Evolutionary conservation across 2,797 vertebrate genomes (phyloP).

Genomic region (Pantherophis vulpinus): DNA sequence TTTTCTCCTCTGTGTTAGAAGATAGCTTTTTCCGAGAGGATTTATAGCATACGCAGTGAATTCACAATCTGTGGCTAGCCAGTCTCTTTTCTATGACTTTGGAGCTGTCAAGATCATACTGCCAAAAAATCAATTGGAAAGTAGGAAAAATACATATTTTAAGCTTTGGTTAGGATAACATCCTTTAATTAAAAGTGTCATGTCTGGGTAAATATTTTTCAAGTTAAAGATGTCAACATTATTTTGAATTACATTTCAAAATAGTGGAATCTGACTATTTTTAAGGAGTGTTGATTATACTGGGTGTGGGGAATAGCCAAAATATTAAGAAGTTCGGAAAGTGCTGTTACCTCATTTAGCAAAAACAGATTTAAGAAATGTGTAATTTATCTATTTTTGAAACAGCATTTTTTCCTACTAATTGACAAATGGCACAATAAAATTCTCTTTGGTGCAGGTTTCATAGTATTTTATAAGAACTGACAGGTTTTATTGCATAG

Average conservation of each 20-base stretch:
- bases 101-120: background rate
- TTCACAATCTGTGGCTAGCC: background rate
- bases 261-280: background rate
- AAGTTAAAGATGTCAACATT: background rate
- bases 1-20: background rate
- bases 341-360: background rate
- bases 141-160: conserved; percentile 21
- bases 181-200: background rate
- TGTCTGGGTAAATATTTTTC: background rate
- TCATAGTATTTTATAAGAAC: background rate
- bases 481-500: background rate
- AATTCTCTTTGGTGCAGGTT: background rate
- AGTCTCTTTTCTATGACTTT: background rate
- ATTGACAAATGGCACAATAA: background rate
- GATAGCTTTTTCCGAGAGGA: conserved; percentile 32
- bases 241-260: background rate
- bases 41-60: background rate
- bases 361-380: background rate
- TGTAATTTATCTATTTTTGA: background rate
- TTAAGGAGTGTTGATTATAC: background rate
- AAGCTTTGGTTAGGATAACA: conserved; percentile 9
- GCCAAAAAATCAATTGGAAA: background rate
- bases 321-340: background rate
- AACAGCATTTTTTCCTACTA: background rate
- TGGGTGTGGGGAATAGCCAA: background rate